Evolutionary conservation across 1,140 invertebrate genomes (phyloP).

Genomic region (Drosophila navojoa): DNA sequence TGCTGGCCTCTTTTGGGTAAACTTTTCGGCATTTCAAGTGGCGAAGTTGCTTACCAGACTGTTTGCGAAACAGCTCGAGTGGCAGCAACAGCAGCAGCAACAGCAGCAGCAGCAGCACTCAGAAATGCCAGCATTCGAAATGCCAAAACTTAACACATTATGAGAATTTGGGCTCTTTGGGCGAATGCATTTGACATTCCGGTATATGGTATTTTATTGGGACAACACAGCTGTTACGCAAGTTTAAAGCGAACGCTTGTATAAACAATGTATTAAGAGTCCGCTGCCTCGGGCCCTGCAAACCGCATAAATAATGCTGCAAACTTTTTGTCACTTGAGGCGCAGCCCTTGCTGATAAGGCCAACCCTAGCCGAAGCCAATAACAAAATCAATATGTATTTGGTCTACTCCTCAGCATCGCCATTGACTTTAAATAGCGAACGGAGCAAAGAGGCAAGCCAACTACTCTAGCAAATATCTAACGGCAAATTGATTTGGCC

Average conservation of each 20-base stretch:
- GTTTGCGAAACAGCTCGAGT: conserved; percentile 78
- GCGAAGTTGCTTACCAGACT: conserved; percentile 71
- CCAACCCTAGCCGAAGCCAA: conserved; percentile 32
- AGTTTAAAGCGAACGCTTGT: conserved; percentile 55
- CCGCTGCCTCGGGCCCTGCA: conserved; percentile 30
- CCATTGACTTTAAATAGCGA: conserved; percentile 32
- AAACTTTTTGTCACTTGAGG: conserved; percentile 71
- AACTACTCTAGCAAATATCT: conserved; percentile 12
- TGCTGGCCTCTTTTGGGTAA: conserved; percentile 78
- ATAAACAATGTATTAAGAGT: conserved; percentile 51
- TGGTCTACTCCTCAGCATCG: conserved; percentile 37
- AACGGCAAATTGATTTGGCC: background rate
- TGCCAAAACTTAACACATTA: conserved; percentile 79
- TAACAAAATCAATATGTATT: conserved; percentile 75
- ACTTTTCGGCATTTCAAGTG: conserved; percentile 76
- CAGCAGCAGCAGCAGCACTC: conserved; percentile 33
- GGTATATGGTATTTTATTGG: conserved; percentile 32
- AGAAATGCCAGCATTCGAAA: conserved; percentile 42
- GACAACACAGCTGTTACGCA: conserved; percentile 67
- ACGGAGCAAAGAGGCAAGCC: background rate
- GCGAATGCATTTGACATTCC: conserved; percentile 78
- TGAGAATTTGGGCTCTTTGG: conserved; percentile 53
- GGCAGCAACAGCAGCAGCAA: conserved; percentile 39
- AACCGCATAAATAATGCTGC: conserved; percentile 72
- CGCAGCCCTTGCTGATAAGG: conserved; percentile 66